Percentiles rank a stretch among this genome's conserved stretches.
Evolutionary conservation across 2,113 vertebrate genomes (phyloP).

Genomic region (Calidris pugnax): DNA sequence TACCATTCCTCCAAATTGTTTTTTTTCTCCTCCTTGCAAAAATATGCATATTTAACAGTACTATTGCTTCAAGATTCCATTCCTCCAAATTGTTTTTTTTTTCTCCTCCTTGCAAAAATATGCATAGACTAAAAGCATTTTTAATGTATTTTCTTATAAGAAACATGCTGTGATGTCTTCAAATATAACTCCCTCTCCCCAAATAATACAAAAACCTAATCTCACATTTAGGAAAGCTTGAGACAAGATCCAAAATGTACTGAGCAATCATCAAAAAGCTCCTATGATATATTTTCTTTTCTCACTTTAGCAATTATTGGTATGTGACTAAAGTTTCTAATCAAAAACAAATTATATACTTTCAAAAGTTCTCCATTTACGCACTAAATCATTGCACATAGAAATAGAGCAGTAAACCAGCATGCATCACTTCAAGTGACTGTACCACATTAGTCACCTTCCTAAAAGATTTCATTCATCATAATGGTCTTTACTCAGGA

Average conservation of each 20-base stretch:
- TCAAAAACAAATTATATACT: not conserved
- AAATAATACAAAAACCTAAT: not conserved
- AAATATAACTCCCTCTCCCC: not conserved
- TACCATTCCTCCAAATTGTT: not conserved
- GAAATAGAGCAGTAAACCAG: not conserved
- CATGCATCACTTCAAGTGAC: not conserved
- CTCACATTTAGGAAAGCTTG: not conserved
- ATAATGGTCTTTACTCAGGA: not conserved
- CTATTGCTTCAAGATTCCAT: not conserved
- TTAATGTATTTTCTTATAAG: not conserved
- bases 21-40: not conserved
- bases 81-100: not conserved
- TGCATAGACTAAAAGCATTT: not conserved
- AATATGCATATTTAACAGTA: not conserved
- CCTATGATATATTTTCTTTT: not conserved
- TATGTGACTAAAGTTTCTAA: not conserved
- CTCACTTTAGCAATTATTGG: not conserved
- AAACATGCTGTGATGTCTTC: not conserved
- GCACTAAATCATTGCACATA: not conserved
- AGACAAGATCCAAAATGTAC: not conserved
- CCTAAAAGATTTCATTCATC: not conserved
- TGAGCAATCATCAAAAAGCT: not conserved
- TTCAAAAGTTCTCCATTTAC: not conserved
- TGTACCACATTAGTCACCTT: not conserved
- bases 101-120: not conserved